Conservation (phyloP, 2,797 vertebrate genomes). For the Parotocinclus haroldoi region DNA sequence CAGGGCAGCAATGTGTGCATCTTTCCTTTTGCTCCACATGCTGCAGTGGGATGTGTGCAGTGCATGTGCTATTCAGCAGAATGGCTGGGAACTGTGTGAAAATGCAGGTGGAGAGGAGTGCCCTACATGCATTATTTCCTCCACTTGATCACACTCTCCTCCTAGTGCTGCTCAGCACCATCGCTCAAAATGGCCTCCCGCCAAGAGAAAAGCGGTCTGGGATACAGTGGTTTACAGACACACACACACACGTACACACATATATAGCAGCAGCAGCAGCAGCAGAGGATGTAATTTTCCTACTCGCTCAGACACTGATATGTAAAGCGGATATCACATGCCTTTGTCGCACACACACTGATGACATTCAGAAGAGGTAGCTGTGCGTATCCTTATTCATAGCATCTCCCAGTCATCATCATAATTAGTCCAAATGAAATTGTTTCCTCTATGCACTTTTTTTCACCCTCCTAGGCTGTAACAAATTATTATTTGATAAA, state of each 20-base stretch:
- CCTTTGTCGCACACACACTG: background rate
- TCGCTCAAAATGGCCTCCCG: slow-evolving; percentile 12
- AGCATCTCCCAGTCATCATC: background rate
- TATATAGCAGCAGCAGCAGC: background rate
- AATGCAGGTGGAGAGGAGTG: slow-evolving; percentile 35
- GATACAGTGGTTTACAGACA: slow-evolving; percentile 6
- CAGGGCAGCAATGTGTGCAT: background rate
- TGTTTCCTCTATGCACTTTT: no score
- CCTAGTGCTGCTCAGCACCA: slow-evolving; percentile 13
- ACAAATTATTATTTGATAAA: no score
- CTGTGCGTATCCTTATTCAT: slow-evolving; percentile 23
- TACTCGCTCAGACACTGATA: no score
- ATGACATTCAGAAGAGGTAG: slow-evolving; percentile 10
- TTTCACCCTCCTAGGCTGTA: no score
- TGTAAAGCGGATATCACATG: background rate
- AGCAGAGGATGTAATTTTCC: background rate
- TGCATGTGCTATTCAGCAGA: background rate
- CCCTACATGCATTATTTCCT: slow-evolving; percentile 13
- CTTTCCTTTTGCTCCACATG: background rate
- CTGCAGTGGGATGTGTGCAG: slow-evolving; percentile 5
- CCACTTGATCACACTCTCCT: slow-evolving; percentile 33
- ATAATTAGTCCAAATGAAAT: no score
- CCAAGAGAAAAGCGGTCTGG: slow-evolving; percentile 2
- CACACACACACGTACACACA: slow-evolving; percentile 3
- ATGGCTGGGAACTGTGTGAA: slow-evolving; percentile 7